Evolutionary conservation across 2,113 vertebrate genomes (phyloP), one percentile per base, ranked within the genome.

Genomic region (Oncorhynchus tshawytscha): DNA sequence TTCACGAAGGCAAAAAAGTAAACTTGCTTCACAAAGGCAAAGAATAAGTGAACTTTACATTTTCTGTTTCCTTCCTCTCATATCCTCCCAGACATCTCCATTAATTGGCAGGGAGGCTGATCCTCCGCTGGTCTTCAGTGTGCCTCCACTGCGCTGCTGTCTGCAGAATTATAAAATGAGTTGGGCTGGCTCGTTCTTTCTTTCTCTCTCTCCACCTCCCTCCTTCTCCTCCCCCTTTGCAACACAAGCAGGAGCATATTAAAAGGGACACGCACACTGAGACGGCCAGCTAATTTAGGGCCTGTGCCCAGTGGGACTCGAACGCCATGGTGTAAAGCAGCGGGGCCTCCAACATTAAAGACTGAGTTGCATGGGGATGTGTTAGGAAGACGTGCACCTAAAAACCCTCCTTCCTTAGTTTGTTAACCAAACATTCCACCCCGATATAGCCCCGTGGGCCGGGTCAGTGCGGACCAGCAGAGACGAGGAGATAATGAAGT

Each of bases 1-100:
- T 91, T 86, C 90, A 90, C 88, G 78, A 91, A 79, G 85, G 90
- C 90, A 91, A 68, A 90, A 88, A 31, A 9, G 27, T 65, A 20
- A 12, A 16, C 27, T 29, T 27, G 87, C 87, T 88, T 89, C 89
- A 90, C 85, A 87, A 90, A 91, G 88, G 89, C 83, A 51, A 86
- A 86, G 39, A 39, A 39, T 8, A 85, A 90, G 82, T 82, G 80
- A 29, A 89, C 3, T 8, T 73, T 5, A 22, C 71, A 24, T 51
- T 7, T 29, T 73, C 59, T 15, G 31, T 34, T 54, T 29, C 51
- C 62, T 13, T 39, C 4, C 13, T 67, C 25, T 62, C 25, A 39
- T 34, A 68, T 68, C 66, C 66, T 69, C 18, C 31, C 34, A 69
- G 34, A 69, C 31, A 45, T 20, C n/a, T 69, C 67, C 67, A 31